phyloP scores from a whole-genome alignment of 2,797 vertebrate genomes.

The Ibycter americanus region DNA sequence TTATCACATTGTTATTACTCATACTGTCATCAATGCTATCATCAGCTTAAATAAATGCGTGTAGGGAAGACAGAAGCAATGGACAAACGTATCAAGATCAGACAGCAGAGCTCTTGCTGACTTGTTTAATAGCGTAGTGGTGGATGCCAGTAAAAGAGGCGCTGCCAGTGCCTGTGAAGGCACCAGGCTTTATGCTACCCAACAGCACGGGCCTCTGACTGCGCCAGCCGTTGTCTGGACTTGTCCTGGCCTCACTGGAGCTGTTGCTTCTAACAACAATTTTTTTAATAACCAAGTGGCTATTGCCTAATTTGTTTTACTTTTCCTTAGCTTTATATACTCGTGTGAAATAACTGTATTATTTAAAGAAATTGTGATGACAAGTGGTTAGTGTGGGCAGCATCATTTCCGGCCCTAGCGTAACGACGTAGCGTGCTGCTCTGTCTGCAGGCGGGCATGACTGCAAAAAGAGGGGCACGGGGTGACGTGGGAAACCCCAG shows the following conservation, averaged over 20 bases:
- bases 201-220: not conserved
- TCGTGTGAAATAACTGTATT: not conserved
- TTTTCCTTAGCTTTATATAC: not conserved
- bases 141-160: not conserved
- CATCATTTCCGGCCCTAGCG: rapidly evolving
- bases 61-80: not conserved
- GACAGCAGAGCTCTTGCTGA: not conserved
- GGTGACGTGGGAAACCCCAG: not conserved
- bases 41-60: not conserved
- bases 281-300: not conserved
- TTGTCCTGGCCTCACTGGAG: not conserved
- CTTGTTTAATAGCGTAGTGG: rapidly evolving
- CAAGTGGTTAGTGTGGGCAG: not conserved
- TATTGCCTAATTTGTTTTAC: not conserved
- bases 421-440: rapidly evolving
- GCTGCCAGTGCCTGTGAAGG: not conserved
- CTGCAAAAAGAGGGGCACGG: not conserved
- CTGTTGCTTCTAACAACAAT: not conserved
- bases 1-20: not conserved
- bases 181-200: not conserved
- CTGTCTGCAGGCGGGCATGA: not conserved
- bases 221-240: not conserved
- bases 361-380: not conserved
- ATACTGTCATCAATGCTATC: not conserved
- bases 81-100: not conserved